Conservation (phyloP, 2,113 vertebrate species). For the Ceratotherium simum region DNA sequence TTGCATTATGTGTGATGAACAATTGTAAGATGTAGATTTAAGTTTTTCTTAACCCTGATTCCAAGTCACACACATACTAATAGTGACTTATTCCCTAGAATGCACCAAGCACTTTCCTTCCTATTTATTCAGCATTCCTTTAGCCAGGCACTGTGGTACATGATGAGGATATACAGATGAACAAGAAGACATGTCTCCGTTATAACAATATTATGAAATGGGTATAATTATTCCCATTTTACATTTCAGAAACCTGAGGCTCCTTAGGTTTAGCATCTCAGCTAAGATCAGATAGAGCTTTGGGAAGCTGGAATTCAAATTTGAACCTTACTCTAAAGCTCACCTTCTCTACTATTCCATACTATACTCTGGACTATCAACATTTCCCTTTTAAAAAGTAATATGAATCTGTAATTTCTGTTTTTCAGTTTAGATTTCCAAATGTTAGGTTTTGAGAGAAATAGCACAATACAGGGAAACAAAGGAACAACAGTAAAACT, state of each 20-base stretch:
- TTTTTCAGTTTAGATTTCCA: slow-evolving; percentile 21
- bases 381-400: background rate
- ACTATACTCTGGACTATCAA: background rate
- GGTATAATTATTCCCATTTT: background rate
- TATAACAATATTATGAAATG: background rate
- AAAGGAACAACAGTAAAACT: background rate
- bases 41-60: background rate
- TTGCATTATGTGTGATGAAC: background rate
- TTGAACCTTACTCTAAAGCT: background rate
- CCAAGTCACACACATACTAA: background rate
- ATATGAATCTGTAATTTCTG: background rate
- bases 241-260: background rate
- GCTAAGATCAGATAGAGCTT: background rate
- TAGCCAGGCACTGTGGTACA: background rate
- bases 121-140: background rate
- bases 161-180: background rate
- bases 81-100: background rate
- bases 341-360: background rate
- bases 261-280: background rate
- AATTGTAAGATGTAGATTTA: background rate
- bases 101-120: background rate
- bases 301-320: background rate
- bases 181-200: background rate
- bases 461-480: background rate
- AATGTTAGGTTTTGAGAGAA: background rate